Evolutionary conservation across 2,113 vertebrate species (phyloP), one percentile per base, ranked within the genome.

Genomic region (Mobula birostris): DNA sequence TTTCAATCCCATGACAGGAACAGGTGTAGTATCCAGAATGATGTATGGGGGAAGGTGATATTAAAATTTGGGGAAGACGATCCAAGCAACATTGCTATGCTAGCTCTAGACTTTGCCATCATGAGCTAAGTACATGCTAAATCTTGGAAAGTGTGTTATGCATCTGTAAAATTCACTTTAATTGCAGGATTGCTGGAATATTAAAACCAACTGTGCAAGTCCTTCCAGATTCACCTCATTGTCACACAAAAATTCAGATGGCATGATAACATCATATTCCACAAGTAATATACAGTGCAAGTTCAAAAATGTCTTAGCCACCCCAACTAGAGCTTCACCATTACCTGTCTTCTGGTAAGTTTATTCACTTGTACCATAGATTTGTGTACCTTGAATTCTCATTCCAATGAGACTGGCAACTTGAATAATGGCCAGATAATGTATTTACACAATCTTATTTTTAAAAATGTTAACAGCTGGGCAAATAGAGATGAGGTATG

Each of bases 401-500:
- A 68, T 32, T 68, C 2, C 14, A 91, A 58, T 88, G 63, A 21
- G 5, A 19, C 14, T 21, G 40, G 48, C 48, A 48, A 48, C 48
- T 48, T 48, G 48, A 48, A 48, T 48, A 48, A 48, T 48, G 48
- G 48, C 48, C 48, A 82, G 17, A 56, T 48, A 82, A 21, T 1
- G 17, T 21, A 2, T 87, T 61, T 88, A 29, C 5, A 15, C 19
- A 12, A 85, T 36, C 70, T n/a, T 48, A 7, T 48, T 93, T 36
- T n/a, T 94, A 82, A 48, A 63, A 88, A 88, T 63, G 63, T 7
- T 0, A 94, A 72, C 95, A 99, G 99, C 95, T 99, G 99, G 99
- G 99, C 98, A 8, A 98, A 98, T 96, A 97, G 97, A 95, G 98
- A 99, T 11, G 98, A 98, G 0, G 98, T 99, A 0, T 99, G 99